phyloP scores from a whole-genome alignment of 2,797 vertebrate genomes.

The Tauraco hartlaubi region DNA sequence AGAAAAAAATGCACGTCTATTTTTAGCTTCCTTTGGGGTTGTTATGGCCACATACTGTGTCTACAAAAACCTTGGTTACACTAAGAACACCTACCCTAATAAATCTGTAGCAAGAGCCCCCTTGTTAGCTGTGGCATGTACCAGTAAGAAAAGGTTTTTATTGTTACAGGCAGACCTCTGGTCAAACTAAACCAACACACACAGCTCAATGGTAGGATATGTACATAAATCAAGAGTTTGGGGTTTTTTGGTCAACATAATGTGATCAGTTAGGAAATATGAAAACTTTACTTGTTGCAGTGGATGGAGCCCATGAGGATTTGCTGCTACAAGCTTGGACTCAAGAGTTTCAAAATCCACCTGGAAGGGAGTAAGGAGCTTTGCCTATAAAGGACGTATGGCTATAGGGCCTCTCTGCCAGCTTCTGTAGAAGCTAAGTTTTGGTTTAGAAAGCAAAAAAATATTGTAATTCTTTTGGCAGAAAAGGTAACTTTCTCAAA shows the following conservation, averaged over 20 bases:
- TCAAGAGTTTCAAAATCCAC: background rate
- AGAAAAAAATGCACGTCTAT: background rate
- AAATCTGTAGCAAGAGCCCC: background rate
- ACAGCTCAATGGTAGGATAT: background rate
- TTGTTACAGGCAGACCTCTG: background rate
- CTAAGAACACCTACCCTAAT: background rate
- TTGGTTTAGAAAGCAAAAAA: background rate
- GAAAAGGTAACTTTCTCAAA: background rate
- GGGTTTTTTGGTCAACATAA: background rate
- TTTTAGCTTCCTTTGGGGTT: background rate
- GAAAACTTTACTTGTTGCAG: background rate
- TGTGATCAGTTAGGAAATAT: background rate
- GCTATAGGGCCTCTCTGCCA: background rate
- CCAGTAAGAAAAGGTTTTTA: background rate
- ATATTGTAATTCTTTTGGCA: background rate
- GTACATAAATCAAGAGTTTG: background rate
- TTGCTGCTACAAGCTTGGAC: background rate
- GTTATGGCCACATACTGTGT: background rate
- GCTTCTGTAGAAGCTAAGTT: background rate
- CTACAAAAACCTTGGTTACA: background rate
- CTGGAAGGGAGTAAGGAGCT: background rate
- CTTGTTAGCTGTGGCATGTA: background rate
- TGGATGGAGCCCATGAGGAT: background rate
- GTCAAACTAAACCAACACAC: background rate
- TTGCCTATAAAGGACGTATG: background rate